Percentiles rank a stretch among this genome's conserved stretches.
Conservation (phyloP, 2,113 vertebrate genomes). For the Sapayoa aenigma region DNA sequence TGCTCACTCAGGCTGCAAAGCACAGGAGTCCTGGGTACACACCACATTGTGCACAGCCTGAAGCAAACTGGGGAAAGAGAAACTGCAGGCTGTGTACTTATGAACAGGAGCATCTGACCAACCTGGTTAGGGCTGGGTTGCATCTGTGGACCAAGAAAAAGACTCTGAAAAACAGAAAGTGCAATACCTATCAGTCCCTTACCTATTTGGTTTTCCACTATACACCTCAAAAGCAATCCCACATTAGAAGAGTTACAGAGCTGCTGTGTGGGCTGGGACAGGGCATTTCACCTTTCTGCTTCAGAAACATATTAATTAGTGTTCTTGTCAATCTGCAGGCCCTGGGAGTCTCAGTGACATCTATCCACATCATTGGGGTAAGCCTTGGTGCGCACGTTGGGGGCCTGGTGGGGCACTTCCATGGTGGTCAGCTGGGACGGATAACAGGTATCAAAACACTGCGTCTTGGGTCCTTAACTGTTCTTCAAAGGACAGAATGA, state of each 20-base stretch:
- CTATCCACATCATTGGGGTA: conserved; percentile 91
- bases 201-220: background rate
- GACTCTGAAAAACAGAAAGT: background rate
- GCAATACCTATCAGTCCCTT: background rate
- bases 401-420: conserved; percentile 88
- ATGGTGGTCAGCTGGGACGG: conserved; percentile 84
- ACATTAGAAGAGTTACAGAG: background rate
- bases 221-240: background rate
- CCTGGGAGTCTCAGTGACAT: conserved; percentile 77
- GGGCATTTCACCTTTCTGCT: background rate
- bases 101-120: background rate
- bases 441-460: conserved; percentile 86
- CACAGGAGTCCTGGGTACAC: background rate
- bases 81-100: background rate
- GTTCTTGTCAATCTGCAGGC: conserved; percentile 64
- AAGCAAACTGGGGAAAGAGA: background rate
- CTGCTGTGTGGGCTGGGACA: background rate
- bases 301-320: background rate
- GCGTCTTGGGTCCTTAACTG: background rate
- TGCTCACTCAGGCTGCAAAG: background rate
- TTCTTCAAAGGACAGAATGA: background rate
- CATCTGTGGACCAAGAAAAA: background rate
- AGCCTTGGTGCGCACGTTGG: conserved; percentile 91
- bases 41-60: background rate
- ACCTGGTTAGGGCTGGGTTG: background rate